A percentile compares a stretch with the other conserved stretches of the same genome.
Evolutionary conservation across 1,140 invertebrate species (phyloP).

Genomic region (Tetragonula clypearis): DNA sequence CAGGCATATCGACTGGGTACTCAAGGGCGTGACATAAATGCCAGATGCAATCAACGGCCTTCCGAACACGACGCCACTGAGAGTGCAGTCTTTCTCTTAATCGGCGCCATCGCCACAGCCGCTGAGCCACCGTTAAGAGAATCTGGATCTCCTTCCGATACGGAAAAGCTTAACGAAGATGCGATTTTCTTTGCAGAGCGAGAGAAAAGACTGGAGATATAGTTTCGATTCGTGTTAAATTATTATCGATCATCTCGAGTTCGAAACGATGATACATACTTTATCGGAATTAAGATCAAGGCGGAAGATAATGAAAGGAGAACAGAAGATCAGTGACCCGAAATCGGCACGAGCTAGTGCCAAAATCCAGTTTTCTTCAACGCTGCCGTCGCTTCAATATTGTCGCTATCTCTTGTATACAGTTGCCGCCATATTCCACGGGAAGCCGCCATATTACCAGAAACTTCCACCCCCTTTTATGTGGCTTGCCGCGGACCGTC

Average conservation of each 20-base stretch:
- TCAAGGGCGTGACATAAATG: constrained; percentile 82
- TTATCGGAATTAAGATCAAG: not conserved
- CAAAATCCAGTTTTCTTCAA: constrained; percentile 50
- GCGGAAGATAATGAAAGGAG: not conserved
- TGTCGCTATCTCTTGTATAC: constrained; percentile 80
- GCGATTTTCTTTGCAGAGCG: not conserved
- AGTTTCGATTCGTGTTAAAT: not conserved
- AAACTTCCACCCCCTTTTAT: constrained; percentile 74
- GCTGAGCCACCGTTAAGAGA: constrained; percentile 21
- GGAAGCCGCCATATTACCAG: constrained; percentile 78
- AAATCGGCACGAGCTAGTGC: constrained; percentile 21
- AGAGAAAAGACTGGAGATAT: not conserved
- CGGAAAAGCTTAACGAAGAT: too few relatives aligned
- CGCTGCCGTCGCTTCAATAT: constrained; percentile 71
- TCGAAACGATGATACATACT: not conserved
- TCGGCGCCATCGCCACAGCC: constrained; percentile 54
- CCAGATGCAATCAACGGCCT: constrained; percentile 80
- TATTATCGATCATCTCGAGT: not conserved
- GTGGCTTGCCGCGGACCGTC: constrained; percentile 67
- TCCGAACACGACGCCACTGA: constrained; percentile 59
- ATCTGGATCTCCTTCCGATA: constrained; percentile 25
- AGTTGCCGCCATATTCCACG: constrained; percentile 78
- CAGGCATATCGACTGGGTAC: constrained; percentile 81
- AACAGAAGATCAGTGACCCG: constrained; percentile 23
- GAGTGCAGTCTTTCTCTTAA: constrained; percentile 77